Percentiles rank a stretch among this genome's conserved stretches.
Evolutionary conservation across 2,797 vertebrate genomes (phyloP).

Genomic region (Pelochelys cantorii): DNA sequence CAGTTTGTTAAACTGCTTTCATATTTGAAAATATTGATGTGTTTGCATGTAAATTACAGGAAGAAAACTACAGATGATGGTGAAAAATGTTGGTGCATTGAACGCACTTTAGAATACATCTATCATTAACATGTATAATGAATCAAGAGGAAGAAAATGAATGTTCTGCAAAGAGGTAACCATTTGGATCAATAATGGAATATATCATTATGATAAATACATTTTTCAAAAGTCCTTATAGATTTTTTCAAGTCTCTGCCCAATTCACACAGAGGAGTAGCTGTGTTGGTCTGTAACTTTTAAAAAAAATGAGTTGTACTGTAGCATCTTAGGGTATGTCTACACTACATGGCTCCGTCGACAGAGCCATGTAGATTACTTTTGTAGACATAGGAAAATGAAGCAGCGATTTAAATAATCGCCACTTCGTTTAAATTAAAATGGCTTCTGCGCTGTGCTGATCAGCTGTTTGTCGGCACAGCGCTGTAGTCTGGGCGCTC

Average conservation of each 20-base stretch:
- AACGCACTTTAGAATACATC: neutral
- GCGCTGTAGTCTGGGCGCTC: no score
- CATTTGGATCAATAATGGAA: constrained; percentile 4
- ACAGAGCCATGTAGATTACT: no score
- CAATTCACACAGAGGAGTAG: neutral
- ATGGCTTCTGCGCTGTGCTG: no score
- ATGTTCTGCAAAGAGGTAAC: neutral
- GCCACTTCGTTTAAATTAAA: no score
- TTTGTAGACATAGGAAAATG: no score
- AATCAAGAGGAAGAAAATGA: neutral
- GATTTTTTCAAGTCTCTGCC: constrained; percentile 33
- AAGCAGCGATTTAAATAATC: no score
- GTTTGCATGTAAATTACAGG: constrained; percentile 47
- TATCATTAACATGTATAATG: constrained; percentile 21
- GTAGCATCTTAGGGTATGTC: no score
- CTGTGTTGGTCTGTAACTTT: no score
- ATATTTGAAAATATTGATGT: constrained; percentile 46
- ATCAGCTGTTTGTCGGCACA: no score
- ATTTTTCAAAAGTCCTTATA: constrained; percentile 1
- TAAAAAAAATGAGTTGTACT: no score
- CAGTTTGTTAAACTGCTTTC: constrained; percentile 49
- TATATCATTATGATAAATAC: constrained; percentile 10
- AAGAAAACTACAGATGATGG: neutral
- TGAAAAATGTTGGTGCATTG: neutral
- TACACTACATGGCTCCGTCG: no score